Evolutionary conservation across 2,888 invertebrate species (phyloP).

Genomic region (Heteropelma amictum): DNA sequence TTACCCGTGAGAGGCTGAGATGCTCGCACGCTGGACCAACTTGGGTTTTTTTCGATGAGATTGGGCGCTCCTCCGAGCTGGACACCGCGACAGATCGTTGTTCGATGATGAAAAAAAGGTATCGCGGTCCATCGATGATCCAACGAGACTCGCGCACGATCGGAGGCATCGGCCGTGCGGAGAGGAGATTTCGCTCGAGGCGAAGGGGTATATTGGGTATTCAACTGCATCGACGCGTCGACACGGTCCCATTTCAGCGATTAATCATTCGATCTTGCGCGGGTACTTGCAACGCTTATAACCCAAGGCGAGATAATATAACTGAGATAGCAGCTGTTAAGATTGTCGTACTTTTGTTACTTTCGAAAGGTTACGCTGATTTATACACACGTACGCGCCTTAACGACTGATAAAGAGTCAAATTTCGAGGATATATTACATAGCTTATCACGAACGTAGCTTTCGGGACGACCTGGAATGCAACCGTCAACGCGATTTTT

Average conservation of each 20-base stretch:
- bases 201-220: slow-evolving; percentile 23
- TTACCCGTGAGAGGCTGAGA: no score
- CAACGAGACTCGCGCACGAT: slow-evolving; percentile 4
- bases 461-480: no score
- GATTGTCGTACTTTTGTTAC: not conserved
- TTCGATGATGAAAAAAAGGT: not conserved
- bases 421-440: no score
- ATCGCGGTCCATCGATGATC: slow-evolving; percentile 19
- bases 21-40: no score
- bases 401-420: no score
- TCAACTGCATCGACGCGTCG: slow-evolving; percentile 44
- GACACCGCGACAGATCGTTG: no score
- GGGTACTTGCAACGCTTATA: slow-evolving; percentile 7
- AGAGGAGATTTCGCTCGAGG: not conserved
- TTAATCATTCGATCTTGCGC: slow-evolving; percentile 44
- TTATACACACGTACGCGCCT: no score
- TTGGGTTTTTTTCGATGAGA: no score
- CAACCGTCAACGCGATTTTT: no score
- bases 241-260: slow-evolving; percentile 44
- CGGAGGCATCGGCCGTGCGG: not conserved
- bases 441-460: no score
- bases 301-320: not conserved
- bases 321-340: not conserved
- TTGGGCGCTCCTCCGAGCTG: no score
- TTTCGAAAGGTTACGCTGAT: no score